Conservation (phyloP, 1,140 invertebrate species). For the Euschistus heros region DNA sequence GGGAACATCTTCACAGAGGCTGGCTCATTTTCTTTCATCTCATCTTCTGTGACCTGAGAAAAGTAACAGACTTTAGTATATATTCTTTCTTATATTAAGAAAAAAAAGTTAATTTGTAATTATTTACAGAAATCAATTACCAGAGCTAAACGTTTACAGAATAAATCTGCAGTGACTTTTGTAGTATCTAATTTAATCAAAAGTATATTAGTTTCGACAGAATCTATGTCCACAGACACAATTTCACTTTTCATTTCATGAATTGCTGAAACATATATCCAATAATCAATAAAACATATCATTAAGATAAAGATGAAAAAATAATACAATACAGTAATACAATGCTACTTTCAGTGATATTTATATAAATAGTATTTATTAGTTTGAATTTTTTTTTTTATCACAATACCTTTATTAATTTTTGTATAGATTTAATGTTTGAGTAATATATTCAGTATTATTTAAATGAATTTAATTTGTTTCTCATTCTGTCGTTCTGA, state of each 20-base stretch:
- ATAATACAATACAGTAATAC: slow-evolving; percentile 18
- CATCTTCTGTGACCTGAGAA: slow-evolving; percentile 42
- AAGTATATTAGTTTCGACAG: slow-evolving; percentile 68
- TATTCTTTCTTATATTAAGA: neutral
- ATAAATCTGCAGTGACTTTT: slow-evolving; percentile 41
- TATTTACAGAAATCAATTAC: slow-evolving; percentile 33
- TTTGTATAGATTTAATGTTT: too few relatives aligned
- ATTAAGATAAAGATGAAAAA: neutral
- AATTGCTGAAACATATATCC: slow-evolving; percentile 43
- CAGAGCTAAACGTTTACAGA: slow-evolving; percentile 44
- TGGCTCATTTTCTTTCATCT: slow-evolving; percentile 37
- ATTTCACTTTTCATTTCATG: slow-evolving; percentile 35
- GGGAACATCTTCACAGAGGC: slow-evolving; percentile 46
- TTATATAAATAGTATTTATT: too few relatives aligned
- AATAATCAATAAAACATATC: neutral
- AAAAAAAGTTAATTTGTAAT: neutral
- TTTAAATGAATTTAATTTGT: too few relatives aligned
- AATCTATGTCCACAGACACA: slow-evolving; percentile 51
- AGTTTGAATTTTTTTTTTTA: too few relatives aligned
- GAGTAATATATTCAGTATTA: too few relatives aligned
- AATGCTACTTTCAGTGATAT: too few relatives aligned
- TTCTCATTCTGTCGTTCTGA: too few relatives aligned
- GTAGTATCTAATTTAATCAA: slow-evolving; percentile 47
- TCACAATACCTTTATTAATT: too few relatives aligned
- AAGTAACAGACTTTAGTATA: neutral